phyloP scores from a whole-genome alignment of 1,140 invertebrate genomes.

The Drosophila auraria region DNA sequence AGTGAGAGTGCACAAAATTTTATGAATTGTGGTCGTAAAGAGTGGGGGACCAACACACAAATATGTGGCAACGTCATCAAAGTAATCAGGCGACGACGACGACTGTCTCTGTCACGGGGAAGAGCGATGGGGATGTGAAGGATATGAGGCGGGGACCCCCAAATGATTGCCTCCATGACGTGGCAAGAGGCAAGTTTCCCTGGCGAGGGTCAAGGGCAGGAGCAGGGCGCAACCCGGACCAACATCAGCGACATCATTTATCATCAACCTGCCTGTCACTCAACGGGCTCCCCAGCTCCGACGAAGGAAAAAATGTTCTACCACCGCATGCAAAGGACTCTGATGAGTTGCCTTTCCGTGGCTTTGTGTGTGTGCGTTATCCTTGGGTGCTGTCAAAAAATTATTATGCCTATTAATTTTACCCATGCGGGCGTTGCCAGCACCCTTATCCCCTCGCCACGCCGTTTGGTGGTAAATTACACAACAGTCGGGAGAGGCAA shows the following conservation, averaged over 20 bases:
- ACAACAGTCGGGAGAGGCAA: slow-evolving; percentile 65
- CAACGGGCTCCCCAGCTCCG: slow-evolving; percentile 49
- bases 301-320: slow-evolving; percentile 22
- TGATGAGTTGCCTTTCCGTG: slow-evolving; percentile 68
- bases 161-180: slow-evolving; percentile 81
- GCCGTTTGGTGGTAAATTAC: slow-evolving; percentile 78
- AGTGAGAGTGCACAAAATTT: slow-evolving; percentile 72
- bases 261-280: slow-evolving; percentile 85
- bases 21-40: slow-evolving; percentile 38
- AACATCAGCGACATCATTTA: slow-evolving; percentile 85
- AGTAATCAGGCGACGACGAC: slow-evolving; percentile 78
- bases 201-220: not conserved
- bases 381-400: slow-evolving; percentile 85
- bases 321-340: slow-evolving; percentile 63
- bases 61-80: slow-evolving; percentile 83
- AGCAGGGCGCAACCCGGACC: slow-evolving; percentile 43
- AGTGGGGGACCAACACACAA: slow-evolving; percentile 38
- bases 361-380: slow-evolving; percentile 69
- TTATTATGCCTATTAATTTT: slow-evolving; percentile 85
- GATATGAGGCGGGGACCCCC: slow-evolving; percentile 33
- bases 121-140: slow-evolving; percentile 56
- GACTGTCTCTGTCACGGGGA: slow-evolving; percentile 66
- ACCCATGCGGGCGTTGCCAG: slow-evolving; percentile 69
- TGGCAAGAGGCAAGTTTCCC: slow-evolving; percentile 56
- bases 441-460: slow-evolving; percentile 4